phyloP scores from a whole-genome alignment of 2,113 vertebrate species.

The Ornithorhynchus anatinus region DNA sequence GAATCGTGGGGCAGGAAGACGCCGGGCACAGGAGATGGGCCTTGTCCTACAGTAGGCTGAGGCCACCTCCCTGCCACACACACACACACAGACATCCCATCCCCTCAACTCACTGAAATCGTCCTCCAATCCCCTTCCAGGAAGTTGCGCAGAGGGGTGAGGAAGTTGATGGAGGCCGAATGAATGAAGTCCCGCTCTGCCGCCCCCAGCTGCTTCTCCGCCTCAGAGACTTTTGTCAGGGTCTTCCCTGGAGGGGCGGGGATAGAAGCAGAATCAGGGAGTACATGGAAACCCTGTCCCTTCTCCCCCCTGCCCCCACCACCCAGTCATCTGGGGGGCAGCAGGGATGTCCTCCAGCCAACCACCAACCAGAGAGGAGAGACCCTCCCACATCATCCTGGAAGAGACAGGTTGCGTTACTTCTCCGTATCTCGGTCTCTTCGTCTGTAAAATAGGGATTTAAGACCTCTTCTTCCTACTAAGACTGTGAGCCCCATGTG shows the following conservation, averaged over 20 bases:
- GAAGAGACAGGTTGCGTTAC: too few species aligned
- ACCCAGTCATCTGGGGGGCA: too few species aligned
- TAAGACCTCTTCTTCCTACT: too few species aligned
- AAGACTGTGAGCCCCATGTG: too few species aligned
- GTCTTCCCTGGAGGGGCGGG: constrained; percentile 78
- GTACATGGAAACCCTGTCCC: not conserved
- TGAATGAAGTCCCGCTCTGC: constrained; percentile 92
- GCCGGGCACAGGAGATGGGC: too few species aligned
- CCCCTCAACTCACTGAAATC: constrained; percentile 80
- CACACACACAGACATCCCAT: not conserved
- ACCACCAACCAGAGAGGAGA: too few species aligned
- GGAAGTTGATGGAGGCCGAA: constrained; percentile 84
- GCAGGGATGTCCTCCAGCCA: too few species aligned
- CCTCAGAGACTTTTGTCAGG: constrained; percentile 90
- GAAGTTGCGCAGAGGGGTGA: constrained; percentile 94
- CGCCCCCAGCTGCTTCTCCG: constrained; percentile 84
- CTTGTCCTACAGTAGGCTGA: not conserved
- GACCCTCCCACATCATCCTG: too few species aligned
- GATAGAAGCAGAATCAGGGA: not conserved
- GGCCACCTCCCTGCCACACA: not conserved
- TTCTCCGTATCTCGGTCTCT: too few species aligned
- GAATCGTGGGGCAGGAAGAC: too few species aligned
- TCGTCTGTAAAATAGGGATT: too few species aligned
- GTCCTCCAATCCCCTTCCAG: constrained; percentile 97
- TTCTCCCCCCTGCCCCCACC: too few species aligned